Base-by-base conservation (phyloP, 2,888 invertebrate genomes). In the Scotopteryx bipunctaria region DNA sequence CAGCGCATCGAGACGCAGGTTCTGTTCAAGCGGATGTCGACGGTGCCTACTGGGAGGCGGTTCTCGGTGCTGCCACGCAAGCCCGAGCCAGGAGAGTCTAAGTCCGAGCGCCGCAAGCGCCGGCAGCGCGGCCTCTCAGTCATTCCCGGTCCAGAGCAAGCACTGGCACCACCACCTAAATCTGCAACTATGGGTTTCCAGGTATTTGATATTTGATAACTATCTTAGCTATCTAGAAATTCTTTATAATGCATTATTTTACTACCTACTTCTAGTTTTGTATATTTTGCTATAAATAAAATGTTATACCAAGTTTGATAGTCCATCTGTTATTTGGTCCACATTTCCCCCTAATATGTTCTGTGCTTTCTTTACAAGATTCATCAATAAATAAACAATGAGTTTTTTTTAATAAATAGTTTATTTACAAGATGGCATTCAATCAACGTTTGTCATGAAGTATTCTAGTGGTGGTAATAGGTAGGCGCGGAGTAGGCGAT, bases 21-120 rank as follows among this genome's bases (percentile, higher is more conserved):
- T 23, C 53, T 87, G 54, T 89, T 86, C 61, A 88, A 88, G 64
- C 77, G 85, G 23, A 86, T 87, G 78, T 82, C 88, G 8, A 81
- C 75, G 0, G 81, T 88, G 27, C 90, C 87, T 0, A 37, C 64
- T 0, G 89, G 86, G 1, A 73, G 87, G 6, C 77, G 83, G 16
- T 87, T 85, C 68, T 78, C 83, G 9, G 89, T 84, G 48, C 62
- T 87, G 50, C 89, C 83, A 8, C 71, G 78, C 14, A 81, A 83
- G 59, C 61, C 75, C 1, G 74, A 74, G 29, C 59, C 61, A 0
- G 76, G 67, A 0, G 74, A 72, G 1, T 25, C 46, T 1, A 61
- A 42, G 1, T 62, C 80, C 2, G 89, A 83, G 64, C 81, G 88
- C 13, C 76, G 71, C 42, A 74, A 59, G 32, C 78, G 76, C 5